Evolutionary conservation across 2,113 vertebrate genomes (phyloP).

Genomic region (Colossoma macropomum): DNA sequence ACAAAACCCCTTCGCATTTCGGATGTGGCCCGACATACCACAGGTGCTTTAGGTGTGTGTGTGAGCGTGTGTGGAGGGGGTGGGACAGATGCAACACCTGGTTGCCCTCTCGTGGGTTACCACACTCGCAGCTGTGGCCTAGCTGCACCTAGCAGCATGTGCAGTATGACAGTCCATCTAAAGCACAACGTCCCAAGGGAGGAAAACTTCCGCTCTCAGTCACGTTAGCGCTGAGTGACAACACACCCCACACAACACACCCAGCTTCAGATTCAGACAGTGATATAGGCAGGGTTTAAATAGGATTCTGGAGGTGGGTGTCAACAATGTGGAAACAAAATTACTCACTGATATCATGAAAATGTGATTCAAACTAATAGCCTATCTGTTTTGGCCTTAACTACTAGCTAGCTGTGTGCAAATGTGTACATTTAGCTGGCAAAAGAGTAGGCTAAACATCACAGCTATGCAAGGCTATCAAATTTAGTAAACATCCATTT

Average conservation of each 20-base stretch:
- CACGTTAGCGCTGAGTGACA: background rate
- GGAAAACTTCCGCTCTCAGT: background rate
- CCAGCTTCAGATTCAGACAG: no score
- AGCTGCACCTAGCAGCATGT: background rate
- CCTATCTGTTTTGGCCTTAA: no score
- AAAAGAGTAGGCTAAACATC: no score
- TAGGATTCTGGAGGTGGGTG: no score
- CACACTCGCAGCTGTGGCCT: conserved; percentile 39
- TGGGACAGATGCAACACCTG: conserved; percentile 12
- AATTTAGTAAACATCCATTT: no score
- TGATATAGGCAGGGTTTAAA: no score
- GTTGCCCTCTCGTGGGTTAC: conserved; percentile 33
- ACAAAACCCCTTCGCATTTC: background rate
- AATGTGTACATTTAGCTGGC: no score
- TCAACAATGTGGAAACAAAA: no score
- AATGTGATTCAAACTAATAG: no score
- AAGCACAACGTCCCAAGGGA: background rate
- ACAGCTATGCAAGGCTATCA: no score
- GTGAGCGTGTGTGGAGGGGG: background rate
- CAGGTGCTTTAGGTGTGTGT: background rate
- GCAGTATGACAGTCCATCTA: background rate
- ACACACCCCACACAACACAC: background rate
- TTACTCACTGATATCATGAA: no score
- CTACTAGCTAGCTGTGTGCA: no score
- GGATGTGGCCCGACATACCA: background rate